Evolutionary conservation across 2,797 vertebrate genomes (phyloP).

Genomic region (Poecilia gillii): DNA sequence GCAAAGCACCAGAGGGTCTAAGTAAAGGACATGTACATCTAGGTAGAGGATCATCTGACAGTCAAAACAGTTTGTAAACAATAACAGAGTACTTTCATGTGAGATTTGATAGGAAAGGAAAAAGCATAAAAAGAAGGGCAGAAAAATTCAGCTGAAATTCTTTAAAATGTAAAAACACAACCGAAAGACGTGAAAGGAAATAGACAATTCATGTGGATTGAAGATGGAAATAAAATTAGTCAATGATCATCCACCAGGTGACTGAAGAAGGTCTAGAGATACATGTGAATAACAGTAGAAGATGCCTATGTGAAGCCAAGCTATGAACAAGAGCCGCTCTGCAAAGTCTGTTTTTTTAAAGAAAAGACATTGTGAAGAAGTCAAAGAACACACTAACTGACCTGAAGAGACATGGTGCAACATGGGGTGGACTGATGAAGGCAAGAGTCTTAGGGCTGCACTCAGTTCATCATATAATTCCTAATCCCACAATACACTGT

Average conservation of each 20-base stretch:
- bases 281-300: not conserved
- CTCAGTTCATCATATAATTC: not conserved
- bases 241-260: not conserved
- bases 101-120: not conserved
- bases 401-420: not conserved
- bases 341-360: not conserved
- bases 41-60: not conserved
- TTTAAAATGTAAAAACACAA: not conserved
- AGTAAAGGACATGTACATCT: not conserved
- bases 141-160: not conserved
- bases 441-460: not conserved
- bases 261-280: not conserved
- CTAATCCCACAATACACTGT: not conserved
- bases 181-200: not conserved
- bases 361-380: not conserved
- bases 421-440: not conserved
- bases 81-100: not conserved
- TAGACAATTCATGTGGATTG: not conserved
- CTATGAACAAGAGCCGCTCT: not conserved
- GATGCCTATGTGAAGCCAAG: not conserved
- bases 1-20: not conserved
- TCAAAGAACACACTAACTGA: not conserved
- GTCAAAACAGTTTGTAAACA: not conserved
- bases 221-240: not conserved
- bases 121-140: not conserved